Conservation (phyloP, 92 coral and sea anemone genomes). For the Heteractis magnifica region DNA sequence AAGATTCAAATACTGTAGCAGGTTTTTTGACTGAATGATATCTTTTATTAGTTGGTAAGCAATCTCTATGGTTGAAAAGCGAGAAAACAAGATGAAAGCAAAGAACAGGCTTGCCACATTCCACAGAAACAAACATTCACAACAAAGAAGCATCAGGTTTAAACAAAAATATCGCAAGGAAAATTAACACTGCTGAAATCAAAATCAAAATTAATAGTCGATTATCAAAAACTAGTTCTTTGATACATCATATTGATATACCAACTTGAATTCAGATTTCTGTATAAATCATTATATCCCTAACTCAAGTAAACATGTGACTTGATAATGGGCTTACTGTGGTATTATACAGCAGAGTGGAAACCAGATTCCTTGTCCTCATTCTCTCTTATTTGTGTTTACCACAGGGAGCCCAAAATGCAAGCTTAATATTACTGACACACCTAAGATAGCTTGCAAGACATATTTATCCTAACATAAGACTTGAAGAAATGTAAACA, state of each 20-base stretch:
- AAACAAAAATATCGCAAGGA: background rate
- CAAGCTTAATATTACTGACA: background rate
- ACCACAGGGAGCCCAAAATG: slow-evolving; percentile 1
- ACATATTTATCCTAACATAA: background rate
- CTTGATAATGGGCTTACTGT: background rate
- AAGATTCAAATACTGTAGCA: background rate
- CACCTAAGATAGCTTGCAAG: background rate
- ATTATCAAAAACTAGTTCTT: background rate
- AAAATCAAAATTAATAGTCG: background rate
- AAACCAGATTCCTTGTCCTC: background rate
- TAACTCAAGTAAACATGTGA: background rate
- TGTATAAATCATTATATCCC: background rate
- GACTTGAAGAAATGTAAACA: background rate
- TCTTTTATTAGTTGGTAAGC: slow-evolving; percentile 1
- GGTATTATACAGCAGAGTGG: background rate
- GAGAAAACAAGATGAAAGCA: background rate
- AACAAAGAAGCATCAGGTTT: background rate
- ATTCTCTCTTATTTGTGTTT: background rate
- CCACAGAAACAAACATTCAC: background rate
- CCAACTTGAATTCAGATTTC: background rate
- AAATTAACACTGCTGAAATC: background rate
- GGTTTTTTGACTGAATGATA: background rate
- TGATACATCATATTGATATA: background rate
- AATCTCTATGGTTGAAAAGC: background rate
- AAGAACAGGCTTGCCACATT: background rate